Base-by-base conservation (phyloP, 2,888 invertebrate genomes). In the Mamestra brassicae region DNA sequence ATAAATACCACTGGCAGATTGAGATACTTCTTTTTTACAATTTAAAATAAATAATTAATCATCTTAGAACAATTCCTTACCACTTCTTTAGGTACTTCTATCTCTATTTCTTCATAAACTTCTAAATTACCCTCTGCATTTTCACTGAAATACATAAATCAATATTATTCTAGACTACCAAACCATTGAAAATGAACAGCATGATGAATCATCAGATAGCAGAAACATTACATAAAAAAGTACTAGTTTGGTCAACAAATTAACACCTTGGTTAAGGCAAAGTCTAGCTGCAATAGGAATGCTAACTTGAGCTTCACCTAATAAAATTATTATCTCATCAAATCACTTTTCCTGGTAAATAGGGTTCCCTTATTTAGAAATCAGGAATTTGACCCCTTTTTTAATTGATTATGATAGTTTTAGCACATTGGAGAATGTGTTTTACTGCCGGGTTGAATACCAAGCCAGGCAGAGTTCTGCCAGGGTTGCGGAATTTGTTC, bases 31-130 rank as follows among this genome's bases (percentile, higher is more conserved):
- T 45, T n/a, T 45, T 38, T 2, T 62, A 42, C 6, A 50, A 11
- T 1, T n/a, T 45, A 36, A n/a, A 26, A 15, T 15, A 34, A 17
- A 17, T 54, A 11, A 34, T 52, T 15, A 36, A n/a, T 17, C 8
- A 38, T 36, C 1, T 36, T 42, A 58, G 26, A 57, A 81, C 15
- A 45, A 62, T 13, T 71, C 8, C 93, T 92, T 88, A 96, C 96
- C 92, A 91, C 89, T 92, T 95, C 94, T 90, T 95, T 95, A 57
- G 95, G 92, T 72, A 96, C 94, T 93, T 95, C 95, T 81, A 96
- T 92, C 85, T 96, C 94, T 85, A 96, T 95, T 89, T 96, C 96
- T 92, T 97, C 97, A 91, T 96, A 96, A 7, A 97, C 96, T 90
- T 96, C 97, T 82, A 97, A 90, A 89, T 96, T 96, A 58, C 96